Conservation (phyloP, 2,888 invertebrate genomes). For the Drosophila leonis region DNA sequence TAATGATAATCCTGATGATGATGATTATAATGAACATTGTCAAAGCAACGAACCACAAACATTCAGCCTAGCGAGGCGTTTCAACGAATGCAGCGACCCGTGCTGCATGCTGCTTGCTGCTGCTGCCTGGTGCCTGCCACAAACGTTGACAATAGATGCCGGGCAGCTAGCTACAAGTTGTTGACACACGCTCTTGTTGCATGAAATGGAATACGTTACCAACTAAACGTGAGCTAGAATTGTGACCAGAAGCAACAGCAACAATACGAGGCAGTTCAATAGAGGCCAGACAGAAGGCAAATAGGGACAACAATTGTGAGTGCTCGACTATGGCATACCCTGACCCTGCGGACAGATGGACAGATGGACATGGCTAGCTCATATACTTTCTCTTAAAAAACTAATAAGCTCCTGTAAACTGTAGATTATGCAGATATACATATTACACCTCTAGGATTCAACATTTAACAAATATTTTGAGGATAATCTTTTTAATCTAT, state of each 20-base stretch:
- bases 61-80: slow-evolving; percentile 58
- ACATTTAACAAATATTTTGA: background rate
- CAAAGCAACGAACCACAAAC: slow-evolving; percentile 33
- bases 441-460: background rate
- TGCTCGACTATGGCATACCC: background rate
- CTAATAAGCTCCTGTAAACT: too few species aligned
- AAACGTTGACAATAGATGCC: slow-evolving; percentile 37
- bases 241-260: slow-evolving; percentile 23
- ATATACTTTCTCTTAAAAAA: too few species aligned
- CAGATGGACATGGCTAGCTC: too few species aligned
- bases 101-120: slow-evolving; percentile 17
- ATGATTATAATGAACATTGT: slow-evolving; percentile 8
- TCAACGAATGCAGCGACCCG: slow-evolving; percentile 65
- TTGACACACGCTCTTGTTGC: slow-evolving; percentile 54
- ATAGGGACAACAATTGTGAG: background rate
- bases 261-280: slow-evolving; percentile 19
- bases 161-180: slow-evolving; percentile 63
- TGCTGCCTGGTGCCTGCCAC: slow-evolving; percentile 15
- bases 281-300: slow-evolving; percentile 1
- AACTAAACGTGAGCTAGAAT: slow-evolving; percentile 26
- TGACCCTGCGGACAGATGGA: too few species aligned
- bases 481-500: background rate
- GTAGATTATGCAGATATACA: too few species aligned
- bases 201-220: slow-evolving; percentile 17
- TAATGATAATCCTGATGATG: slow-evolving; percentile 1